phyloP scores from a whole-genome alignment of 2,888 invertebrate species.

The Opisthograptis luteolata region DNA sequence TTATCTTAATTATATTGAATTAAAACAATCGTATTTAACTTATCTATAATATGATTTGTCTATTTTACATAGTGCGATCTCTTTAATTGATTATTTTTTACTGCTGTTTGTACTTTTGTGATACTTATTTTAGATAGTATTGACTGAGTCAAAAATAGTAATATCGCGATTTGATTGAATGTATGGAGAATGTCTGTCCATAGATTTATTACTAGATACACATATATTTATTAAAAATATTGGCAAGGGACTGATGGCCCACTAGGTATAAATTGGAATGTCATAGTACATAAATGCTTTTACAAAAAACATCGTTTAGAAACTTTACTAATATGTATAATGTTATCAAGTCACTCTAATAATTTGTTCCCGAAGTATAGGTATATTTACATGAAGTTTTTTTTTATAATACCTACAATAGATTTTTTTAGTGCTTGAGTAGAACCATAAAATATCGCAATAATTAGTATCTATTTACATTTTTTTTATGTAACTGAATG shows the following conservation, averaged over 20 bases:
- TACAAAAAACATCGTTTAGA: slow-evolving; percentile 54
- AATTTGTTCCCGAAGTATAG: slow-evolving; percentile 63
- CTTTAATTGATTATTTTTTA: neutral
- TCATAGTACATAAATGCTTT: slow-evolving; percentile 65
- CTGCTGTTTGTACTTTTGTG: slow-evolving; percentile 11
- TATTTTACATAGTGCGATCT: neutral
- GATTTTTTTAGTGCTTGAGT: slow-evolving; percentile 25
- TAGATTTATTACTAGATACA: neutral
- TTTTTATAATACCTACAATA: slow-evolving; percentile 12
- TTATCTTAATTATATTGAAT: no score
- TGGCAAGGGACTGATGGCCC: slow-evolving; percentile 57
- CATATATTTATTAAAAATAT: slow-evolving; percentile 20
- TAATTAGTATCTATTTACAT: no score
- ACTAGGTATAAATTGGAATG: slow-evolving; percentile 69
- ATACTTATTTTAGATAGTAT: neutral
- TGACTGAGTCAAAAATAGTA: neutral
- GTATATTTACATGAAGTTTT: slow-evolving; percentile 34
- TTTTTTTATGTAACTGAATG: no score
- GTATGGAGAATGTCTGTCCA: neutral
- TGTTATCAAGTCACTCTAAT: slow-evolving; percentile 57
- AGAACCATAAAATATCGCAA: slow-evolving; percentile 35
- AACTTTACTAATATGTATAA: slow-evolving; percentile 45
- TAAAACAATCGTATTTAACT: neutral
- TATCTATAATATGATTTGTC: neutral
- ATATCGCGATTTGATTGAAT: neutral